phyloP scores from a whole-genome alignment of 2,113 vertebrate species.

The Ia io region DNA sequence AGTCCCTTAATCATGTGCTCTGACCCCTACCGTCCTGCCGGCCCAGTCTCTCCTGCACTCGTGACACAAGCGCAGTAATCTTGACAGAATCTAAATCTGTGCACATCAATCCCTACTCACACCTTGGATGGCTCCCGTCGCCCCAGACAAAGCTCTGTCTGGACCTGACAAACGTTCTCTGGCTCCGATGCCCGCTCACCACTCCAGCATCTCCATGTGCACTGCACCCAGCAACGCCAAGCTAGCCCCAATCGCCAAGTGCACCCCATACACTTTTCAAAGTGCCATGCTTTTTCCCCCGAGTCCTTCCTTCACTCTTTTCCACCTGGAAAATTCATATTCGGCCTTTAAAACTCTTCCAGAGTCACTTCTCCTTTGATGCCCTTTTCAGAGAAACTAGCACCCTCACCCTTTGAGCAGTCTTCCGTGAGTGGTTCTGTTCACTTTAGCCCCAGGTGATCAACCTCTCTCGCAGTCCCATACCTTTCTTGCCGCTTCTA shows the following conservation, averaged over 20 bases:
- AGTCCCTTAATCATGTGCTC: not conserved
- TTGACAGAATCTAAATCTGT: not conserved
- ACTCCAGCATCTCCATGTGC: not conserved
- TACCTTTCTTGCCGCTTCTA: not conserved
- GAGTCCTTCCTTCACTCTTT: not conserved
- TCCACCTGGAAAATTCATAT: not conserved
- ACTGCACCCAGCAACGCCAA: not conserved
- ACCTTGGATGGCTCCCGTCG: not conserved
- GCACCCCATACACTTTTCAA: not conserved
- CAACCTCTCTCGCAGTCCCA: not conserved
- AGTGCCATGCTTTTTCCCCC: not conserved
- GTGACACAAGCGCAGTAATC: not conserved
- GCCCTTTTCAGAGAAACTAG: not conserved
- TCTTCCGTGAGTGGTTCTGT: not conserved
- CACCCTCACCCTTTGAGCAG: not conserved
- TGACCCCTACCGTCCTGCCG: not conserved
- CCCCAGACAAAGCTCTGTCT: not conserved
- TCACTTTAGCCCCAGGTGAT: not conserved
- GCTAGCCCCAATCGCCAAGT: not conserved
- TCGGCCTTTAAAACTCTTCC: not conserved
- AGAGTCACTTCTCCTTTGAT: not conserved
- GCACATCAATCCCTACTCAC: not conserved
- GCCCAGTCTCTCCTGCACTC: not conserved
- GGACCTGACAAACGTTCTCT: not conserved
- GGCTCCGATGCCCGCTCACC: not conserved